Conservation (phyloP, 2,113 vertebrate genomes). For the Charina bottae region DNA sequence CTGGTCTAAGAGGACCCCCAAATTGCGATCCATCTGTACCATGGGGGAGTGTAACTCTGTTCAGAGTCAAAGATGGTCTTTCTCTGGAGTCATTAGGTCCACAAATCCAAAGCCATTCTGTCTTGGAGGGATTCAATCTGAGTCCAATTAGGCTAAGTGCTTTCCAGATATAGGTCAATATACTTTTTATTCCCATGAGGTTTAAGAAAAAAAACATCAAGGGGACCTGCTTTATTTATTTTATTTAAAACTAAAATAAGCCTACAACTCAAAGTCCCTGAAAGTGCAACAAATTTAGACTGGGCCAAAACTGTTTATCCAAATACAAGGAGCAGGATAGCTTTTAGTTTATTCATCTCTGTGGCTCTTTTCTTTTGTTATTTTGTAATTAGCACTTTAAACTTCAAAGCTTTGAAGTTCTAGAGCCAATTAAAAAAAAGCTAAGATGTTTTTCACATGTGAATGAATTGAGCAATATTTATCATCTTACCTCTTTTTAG, state of each 20-base stretch:
- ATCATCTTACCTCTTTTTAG: neutral
- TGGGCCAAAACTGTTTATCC: neutral
- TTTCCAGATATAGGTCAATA: neutral
- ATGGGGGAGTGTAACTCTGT: too few species aligned
- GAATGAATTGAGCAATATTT: neutral
- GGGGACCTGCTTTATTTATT: neutral
- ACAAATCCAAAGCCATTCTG: too few species aligned
- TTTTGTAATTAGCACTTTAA: neutral
- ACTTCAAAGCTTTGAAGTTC: neutral
- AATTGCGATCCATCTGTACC: too few species aligned
- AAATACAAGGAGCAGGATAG: neutral
- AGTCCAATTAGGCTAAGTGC: neutral
- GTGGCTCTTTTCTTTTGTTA: neutral
- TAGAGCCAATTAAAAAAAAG: neutral
- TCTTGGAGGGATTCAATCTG: too few species aligned
- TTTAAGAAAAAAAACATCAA: neutral
- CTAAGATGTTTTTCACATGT: neutral
- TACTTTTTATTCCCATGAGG: neutral
- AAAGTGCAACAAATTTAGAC: neutral
- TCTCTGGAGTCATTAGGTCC: too few species aligned
- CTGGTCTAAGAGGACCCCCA: too few species aligned
- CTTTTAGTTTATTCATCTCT: too few species aligned
- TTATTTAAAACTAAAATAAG: neutral
- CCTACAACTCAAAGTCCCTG: neutral
- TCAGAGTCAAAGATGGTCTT: too few species aligned